These are phyloP conservation scores for Gadus chalcogrammus DNA, from an alignment of 2,113 vertebrate genomes.

Conservation along the genomic window DNA sequence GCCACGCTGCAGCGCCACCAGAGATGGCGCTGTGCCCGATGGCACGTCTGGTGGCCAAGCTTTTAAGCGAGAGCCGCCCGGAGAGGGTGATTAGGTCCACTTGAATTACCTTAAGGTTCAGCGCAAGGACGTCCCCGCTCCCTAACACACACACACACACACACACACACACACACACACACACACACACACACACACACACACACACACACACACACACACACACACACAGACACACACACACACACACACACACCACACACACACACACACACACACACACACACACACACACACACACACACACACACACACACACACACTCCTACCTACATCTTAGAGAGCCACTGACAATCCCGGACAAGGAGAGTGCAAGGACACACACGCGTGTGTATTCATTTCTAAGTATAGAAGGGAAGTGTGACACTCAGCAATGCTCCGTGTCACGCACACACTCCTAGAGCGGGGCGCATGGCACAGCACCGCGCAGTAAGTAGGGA, in stretches of 20 bases:
- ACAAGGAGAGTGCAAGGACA: neutral
- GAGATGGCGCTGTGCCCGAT: neutral
- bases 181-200: neutral
- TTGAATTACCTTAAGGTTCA: slow-evolving; percentile 10
- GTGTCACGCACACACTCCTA: neutral
- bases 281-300: slow-evolving; percentile 3
- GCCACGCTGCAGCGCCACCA: too few species aligned
- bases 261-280: neutral
- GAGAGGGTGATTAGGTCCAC: slow-evolving; percentile 1
- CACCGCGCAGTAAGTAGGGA: too few species aligned
- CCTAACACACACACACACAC: neutral
- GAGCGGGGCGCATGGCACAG: neutral
- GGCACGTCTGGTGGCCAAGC: neutral
- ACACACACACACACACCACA: neutral
- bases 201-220: slow-evolving; percentile 7
- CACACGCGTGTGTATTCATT: neutral
- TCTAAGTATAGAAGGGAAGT: neutral
- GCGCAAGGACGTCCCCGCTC: slow-evolving; percentile 8
- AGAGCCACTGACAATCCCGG: neutral
- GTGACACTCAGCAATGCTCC: neutral
- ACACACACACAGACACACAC: neutral
- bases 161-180: slow-evolving; percentile 2
- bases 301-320: slow-evolving; percentile 4
- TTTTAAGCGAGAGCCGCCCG: neutral
- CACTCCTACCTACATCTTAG: neutral